Percentiles rank a stretch among this genome's conserved stretches.
phyloP scores from a whole-genome alignment of 2,888 invertebrate species.

The Agriopis marginaria region DNA sequence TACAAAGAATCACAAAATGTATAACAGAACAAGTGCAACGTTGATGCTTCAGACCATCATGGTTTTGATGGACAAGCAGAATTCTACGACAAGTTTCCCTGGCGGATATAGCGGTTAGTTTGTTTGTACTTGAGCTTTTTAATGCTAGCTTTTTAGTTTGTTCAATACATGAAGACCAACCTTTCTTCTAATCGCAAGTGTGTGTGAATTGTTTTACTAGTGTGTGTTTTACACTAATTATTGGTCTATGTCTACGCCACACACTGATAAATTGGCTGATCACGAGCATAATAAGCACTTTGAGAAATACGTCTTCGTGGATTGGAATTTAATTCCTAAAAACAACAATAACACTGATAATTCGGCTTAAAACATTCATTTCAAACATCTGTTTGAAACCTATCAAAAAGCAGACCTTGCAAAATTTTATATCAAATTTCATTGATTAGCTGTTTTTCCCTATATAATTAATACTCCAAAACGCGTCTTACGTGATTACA shows the following conservation, averaged over 20 bases:
- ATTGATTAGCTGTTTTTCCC: slow-evolving; percentile 32
- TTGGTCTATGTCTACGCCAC: too few species aligned
- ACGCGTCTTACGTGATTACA: background rate
- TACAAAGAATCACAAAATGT: slow-evolving; percentile 59
- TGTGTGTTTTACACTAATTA: background rate
- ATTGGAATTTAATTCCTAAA: background rate
- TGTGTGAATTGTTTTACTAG: too few species aligned
- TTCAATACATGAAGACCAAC: background rate
- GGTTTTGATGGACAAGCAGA: slow-evolving; percentile 82
- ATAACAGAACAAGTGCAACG: slow-evolving; percentile 80
- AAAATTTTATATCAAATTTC: slow-evolving; percentile 34
- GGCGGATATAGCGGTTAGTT: slow-evolving; percentile 72
- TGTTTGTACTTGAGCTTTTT: slow-evolving; percentile 7
- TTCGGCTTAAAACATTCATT: background rate
- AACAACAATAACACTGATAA: background rate
- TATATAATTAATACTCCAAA: background rate
- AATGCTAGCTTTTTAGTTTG: background rate
- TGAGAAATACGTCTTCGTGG: too few species aligned
- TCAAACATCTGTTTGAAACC: slow-evolving; percentile 2
- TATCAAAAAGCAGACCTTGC: slow-evolving; percentile 30
- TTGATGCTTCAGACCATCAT: slow-evolving; percentile 83
- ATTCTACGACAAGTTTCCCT: slow-evolving; percentile 74
- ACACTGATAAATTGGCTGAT: background rate
- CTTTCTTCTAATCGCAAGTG: background rate
- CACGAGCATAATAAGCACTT: too few species aligned